A percentile compares a stretch with the other conserved stretches of the same genome.
phyloP scores from a whole-genome alignment of 92 coral and sea anemone genomes.

The Nematostella vectensis region DNA sequence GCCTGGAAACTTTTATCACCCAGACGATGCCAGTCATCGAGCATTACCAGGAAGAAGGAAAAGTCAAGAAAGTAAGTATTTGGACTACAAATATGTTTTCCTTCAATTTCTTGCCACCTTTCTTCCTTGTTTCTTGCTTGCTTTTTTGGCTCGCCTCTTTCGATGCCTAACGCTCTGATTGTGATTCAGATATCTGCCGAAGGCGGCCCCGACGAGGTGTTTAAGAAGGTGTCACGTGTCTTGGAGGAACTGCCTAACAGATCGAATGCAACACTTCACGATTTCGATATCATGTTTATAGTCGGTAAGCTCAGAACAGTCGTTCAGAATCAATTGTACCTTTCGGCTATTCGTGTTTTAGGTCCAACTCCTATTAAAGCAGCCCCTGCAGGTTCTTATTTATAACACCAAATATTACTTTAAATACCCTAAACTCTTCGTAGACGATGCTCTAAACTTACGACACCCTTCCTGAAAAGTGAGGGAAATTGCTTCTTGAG shows the following conservation, averaged over 20 bases:
- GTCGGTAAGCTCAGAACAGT: conserved; percentile 53
- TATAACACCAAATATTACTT: too few species aligned
- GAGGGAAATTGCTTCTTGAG: too few species aligned
- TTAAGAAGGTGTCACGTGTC: conserved; percentile 56
- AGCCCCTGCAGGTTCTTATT: too few species aligned
- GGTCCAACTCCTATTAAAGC: too few species aligned
- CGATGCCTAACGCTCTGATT: too few species aligned
- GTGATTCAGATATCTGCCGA: conserved; percentile 67
- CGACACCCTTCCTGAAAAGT: too few species aligned
- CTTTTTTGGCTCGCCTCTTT: too few species aligned
- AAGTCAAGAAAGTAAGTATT: conserved; percentile 70
- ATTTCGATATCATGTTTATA: conserved; percentile 67
- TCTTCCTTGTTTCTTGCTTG: not conserved
- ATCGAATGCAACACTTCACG: conserved; percentile 59
- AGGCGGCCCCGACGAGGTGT: conserved; percentile 62
- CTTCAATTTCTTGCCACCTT: not conserved
- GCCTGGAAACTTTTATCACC: conserved; percentile 63
- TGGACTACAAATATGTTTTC: not conserved
- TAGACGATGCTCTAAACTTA: too few species aligned
- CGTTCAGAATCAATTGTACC: too few species aligned
- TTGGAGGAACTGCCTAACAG: conserved; percentile 67
- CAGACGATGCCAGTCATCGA: conserved; percentile 78
- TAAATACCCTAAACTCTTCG: too few species aligned
- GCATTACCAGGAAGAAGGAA: conserved; percentile 65
- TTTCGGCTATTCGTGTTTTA: too few species aligned